Conservation (phyloP, 2,888 invertebrate species). For the Drosophila robusta region DNA sequence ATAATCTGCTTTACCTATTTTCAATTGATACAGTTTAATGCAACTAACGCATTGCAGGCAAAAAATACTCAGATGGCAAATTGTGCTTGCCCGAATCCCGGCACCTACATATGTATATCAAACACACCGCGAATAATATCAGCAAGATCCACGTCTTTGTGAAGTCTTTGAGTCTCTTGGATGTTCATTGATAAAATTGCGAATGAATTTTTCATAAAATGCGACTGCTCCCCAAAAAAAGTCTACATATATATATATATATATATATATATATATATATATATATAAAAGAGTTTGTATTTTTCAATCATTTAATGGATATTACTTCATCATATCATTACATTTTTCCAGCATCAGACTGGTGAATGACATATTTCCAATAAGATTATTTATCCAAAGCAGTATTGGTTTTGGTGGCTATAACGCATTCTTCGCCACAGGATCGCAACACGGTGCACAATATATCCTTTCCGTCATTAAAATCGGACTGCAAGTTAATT, state of each 20-base stretch:
- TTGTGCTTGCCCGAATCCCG: too few species aligned
- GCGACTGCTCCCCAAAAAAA: neutral
- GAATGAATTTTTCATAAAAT: neutral
- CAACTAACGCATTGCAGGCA: too few species aligned
- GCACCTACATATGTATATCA: too few species aligned
- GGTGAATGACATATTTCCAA: slow-evolving; percentile 25
- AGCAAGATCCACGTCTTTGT: too few species aligned
- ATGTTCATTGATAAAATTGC: neutral
- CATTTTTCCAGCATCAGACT: slow-evolving; percentile 43
- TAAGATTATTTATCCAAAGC: slow-evolving; percentile 95
- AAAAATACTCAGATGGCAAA: too few species aligned
- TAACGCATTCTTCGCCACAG: slow-evolving; percentile 96
- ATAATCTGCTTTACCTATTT: too few species aligned
- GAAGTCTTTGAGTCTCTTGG: neutral
- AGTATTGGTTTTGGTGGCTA: slow-evolving; percentile 97
- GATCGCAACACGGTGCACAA: slow-evolving; percentile 97
- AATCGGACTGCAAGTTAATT: slow-evolving; percentile 93
- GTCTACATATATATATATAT: too few species aligned
- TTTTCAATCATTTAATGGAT: slow-evolving; percentile 73
- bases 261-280: too few species aligned
- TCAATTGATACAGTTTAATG: too few species aligned
- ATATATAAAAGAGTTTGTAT: slow-evolving; percentile 56
- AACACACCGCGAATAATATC: too few species aligned
- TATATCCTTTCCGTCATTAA: slow-evolving; percentile 94
- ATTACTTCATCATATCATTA: slow-evolving; percentile 79